A percentile compares a stretch with the other conserved stretches of the same genome.
These are phyloP conservation scores for Astur gentilis DNA, from an alignment of 2,113 vertebrate genomes.

Conservation along the genomic window DNA sequence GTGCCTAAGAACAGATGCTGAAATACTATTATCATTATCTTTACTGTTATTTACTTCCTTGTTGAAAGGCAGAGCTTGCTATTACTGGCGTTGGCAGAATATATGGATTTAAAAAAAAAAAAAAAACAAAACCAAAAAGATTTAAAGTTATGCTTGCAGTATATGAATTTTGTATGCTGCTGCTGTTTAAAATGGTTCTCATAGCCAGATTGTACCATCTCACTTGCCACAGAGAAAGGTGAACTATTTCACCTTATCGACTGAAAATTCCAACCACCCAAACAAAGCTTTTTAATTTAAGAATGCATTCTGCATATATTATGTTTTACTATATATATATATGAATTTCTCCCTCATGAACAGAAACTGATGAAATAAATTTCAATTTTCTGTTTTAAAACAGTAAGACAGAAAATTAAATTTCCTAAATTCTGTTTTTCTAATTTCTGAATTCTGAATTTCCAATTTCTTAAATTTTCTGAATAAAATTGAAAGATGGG, in stretches of 20 bases:
- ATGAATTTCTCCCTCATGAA: not conserved
- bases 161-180: not conserved
- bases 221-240: not conserved
- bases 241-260: not conserved
- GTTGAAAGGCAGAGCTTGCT: not conserved
- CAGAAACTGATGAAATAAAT: not conserved
- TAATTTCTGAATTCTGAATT: not conserved
- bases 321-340: not conserved
- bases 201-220: not conserved
- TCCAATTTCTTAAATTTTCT: not conserved
- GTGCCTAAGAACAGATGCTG: not conserved
- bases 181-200: not conserved
- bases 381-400: not conserved
- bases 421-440: not conserved
- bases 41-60: not conserved
- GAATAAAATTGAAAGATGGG: not conserved
- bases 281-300: not conserved
- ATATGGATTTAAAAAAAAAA: not conserved
- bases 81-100: not conserved
- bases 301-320: not conserved
- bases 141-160: not conserved
- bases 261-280: not conserved
- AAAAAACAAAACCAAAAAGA: not conserved
- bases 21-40: not conserved
- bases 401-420: not conserved